A percentile compares a stretch with the other conserved stretches of the same genome.
phyloP scores from a whole-genome alignment of 2,113 vertebrate genomes.

The Thinocorus orbignyianus region DNA sequence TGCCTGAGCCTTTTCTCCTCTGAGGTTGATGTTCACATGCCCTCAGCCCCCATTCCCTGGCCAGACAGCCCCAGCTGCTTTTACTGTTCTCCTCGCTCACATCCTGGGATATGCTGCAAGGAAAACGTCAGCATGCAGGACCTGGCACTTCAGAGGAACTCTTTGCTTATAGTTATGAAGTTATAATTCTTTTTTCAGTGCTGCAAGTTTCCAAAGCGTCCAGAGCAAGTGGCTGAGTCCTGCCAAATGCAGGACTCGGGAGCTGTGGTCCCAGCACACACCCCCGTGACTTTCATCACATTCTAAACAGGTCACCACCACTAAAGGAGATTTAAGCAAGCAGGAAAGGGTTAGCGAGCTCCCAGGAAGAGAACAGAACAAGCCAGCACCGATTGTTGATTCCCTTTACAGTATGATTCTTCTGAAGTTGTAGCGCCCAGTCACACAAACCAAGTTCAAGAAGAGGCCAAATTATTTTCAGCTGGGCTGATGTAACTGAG shows the following conservation, averaged over 20 bases:
- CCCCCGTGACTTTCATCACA: rapidly evolving
- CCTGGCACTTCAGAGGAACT: neutral
- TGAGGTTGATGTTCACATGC: rapidly evolving
- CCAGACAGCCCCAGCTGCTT: neutral
- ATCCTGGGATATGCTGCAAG: rapidly evolving
- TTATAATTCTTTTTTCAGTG: neutral
- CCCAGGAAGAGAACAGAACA: neutral
- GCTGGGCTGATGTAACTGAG: neutral
- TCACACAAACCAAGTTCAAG: neutral
- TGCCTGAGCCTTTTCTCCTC: neutral
- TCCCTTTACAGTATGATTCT: rapidly evolving
- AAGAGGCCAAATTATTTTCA: neutral
- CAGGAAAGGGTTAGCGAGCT: neutral
- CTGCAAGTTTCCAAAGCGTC: neutral
- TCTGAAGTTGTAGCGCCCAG: rapidly evolving
- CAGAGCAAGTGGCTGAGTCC: rapidly evolving
- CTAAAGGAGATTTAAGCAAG: rapidly evolving
- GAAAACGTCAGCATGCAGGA: rapidly evolving
- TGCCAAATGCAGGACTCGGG: rapidly evolving
- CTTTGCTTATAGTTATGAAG: neutral
- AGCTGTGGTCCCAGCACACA: rapidly evolving
- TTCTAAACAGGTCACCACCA: rapidly evolving
- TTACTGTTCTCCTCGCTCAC: neutral
- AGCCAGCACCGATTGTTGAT: too few relatives aligned
- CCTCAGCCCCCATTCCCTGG: neutral